Conservation (phyloP, 2,797 vertebrate species). For the Neopelma chrysocephalum region DNA sequence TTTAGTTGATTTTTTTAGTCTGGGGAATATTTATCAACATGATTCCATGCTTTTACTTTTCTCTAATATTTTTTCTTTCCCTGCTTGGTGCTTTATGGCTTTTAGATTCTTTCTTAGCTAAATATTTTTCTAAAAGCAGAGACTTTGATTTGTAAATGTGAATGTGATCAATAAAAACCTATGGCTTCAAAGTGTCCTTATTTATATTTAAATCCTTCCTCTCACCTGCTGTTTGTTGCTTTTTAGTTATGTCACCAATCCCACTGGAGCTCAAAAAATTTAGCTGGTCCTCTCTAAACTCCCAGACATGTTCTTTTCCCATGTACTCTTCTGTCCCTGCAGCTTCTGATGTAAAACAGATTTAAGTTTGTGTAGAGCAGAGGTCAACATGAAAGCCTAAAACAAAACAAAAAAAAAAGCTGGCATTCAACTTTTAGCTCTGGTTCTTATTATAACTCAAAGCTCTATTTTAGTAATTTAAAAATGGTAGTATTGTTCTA, state of each 20-base stretch:
- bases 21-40: constrained; percentile 25
- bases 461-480: constrained; percentile 32
- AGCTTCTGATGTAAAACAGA: constrained; percentile 80
- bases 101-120: constrained; percentile 31
- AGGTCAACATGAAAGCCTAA: constrained; percentile 82
- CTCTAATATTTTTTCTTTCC: background rate
- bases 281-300: constrained; percentile 40
- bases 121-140: constrained; percentile 50
- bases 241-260: constrained; percentile 85
- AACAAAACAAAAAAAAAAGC: constrained; percentile 60
- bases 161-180: constrained; percentile 79
- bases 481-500: constrained; percentile 53
- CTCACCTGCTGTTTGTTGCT: constrained; percentile 88
- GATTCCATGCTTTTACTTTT: background rate
- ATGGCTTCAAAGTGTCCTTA: constrained; percentile 84
- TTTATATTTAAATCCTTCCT: constrained; percentile 67
- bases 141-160: constrained; percentile 87
- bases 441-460: constrained; percentile 76
- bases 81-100: background rate
- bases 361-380: constrained; percentile 77
- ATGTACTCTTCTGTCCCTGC: constrained; percentile 69
- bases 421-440: constrained; percentile 73
- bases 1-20: constrained; percentile 30
- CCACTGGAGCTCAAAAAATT: constrained; percentile 61
- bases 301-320: constrained; percentile 66